Evolutionary conservation across 1,140 invertebrate species (phyloP).

Genomic region (Cydia splendana): DNA sequence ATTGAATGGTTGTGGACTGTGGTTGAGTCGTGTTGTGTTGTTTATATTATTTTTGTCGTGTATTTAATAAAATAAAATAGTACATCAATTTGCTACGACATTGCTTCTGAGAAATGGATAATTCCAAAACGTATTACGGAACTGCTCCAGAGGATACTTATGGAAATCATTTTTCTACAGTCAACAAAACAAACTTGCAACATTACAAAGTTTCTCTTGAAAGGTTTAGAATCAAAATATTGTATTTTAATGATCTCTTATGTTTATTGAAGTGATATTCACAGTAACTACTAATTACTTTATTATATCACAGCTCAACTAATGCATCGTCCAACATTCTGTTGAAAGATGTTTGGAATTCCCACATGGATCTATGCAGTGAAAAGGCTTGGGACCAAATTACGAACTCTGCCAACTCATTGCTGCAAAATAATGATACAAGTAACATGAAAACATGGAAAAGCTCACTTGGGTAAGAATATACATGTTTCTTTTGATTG

Average conservation of each 20-base stretch:
- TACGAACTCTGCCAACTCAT: conserved; percentile 41
- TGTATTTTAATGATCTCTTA: too few relatives aligned
- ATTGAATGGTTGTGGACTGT: too few relatives aligned
- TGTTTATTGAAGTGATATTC: background rate
- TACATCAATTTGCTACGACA: background rate
- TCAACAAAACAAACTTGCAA: conserved; percentile 44
- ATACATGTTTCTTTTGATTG: background rate
- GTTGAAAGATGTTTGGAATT: conserved; percentile 51
- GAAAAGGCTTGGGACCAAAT: conserved; percentile 43
- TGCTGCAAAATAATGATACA: conserved; percentile 45
- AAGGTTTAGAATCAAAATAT: conserved; percentile 43
- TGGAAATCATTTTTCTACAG: conserved; percentile 38
- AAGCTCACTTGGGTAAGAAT: conserved; percentile 50
- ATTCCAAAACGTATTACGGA: background rate
- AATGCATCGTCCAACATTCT: conserved; percentile 53
- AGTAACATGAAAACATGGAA: conserved; percentile 51
- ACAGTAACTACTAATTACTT: conserved; percentile 24
- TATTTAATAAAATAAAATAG: background rate
- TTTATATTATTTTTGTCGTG: background rate
- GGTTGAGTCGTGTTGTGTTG: background rate
- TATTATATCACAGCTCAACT: conserved; percentile 46
- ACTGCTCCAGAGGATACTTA: conserved; percentile 37
- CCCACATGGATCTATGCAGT: conserved; percentile 45
- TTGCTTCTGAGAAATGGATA: background rate
- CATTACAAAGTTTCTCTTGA: conserved; percentile 52